Percentiles rank a stretch among this genome's conserved stretches.
These are phyloP conservation scores for Psix sp. DNA, from an alignment of 1,140 invertebrate species.

Conservation along the genomic window DNA sequence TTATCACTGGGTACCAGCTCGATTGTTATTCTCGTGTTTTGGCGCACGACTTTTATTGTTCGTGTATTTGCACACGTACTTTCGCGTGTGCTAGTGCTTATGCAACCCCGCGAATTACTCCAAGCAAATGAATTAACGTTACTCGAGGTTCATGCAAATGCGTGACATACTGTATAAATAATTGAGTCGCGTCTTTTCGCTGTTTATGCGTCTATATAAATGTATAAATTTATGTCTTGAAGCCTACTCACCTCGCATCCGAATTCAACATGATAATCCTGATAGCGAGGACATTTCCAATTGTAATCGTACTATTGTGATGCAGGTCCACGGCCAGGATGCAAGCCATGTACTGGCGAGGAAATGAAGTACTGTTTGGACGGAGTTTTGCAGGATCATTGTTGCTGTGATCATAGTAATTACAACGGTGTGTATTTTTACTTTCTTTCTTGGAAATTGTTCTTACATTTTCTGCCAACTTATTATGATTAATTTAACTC, in stretches of 20 bases:
- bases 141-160: conserved; percentile 29
- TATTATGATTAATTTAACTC: too few relatives aligned
- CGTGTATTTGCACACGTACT: background rate
- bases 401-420: conserved; percentile 81
- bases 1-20: too few relatives aligned
- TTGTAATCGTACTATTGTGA: conserved; percentile 59
- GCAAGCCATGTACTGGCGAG: conserved; percentile 79
- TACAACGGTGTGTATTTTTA: conserved; percentile 65
- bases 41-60: background rate
- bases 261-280: background rate
- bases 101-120: conserved; percentile 5
- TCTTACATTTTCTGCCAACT: too few relatives aligned
- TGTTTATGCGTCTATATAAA: background rate
- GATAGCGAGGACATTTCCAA: conserved; percentile 8
- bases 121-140: conserved; percentile 28
- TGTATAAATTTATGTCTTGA: conserved; percentile 3
- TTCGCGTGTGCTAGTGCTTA: conserved; percentile 7
- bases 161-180: conserved; percentile 15
- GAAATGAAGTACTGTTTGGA: conserved; percentile 82
- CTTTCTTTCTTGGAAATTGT: background rate
- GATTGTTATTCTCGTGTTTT: background rate
- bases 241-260: conserved; percentile 1
- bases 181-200: conserved; percentile 10
- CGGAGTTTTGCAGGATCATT: conserved; percentile 82
- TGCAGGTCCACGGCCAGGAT: conserved; percentile 79